Evolutionary conservation across 2,113 vertebrate genomes (phyloP), one percentile per base, ranked within the genome.

Genomic region (Barnardius zonarius): DNA sequence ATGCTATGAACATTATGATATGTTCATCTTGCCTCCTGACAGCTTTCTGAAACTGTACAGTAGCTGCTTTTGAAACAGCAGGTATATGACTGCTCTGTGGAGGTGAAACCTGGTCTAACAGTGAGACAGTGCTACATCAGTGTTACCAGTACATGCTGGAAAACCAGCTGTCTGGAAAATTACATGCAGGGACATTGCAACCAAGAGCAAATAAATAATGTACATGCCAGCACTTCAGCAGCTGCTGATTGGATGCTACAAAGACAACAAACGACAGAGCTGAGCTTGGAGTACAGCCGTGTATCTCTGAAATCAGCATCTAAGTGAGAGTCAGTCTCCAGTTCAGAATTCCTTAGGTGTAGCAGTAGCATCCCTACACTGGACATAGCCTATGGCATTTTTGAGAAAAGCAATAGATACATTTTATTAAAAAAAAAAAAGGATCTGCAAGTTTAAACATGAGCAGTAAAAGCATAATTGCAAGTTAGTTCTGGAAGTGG

Each of bases 161-260:
- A 84, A 93, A 82, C 20, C 68, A 94, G 52, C 72, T 88, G 35
- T 82, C 52, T 73, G 73, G 72, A 86, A 96, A 89, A 93, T 55
- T 55, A 75, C 28, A 69, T 16, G 18, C 54, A 68, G 72, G 17
- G 43, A 69, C 12, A 62, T 78, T 89, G 81, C 61, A 88, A 24
- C 7, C 30, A 83, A 94, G 80, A 66, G 43, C 55, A 92, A 64
- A 80, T 11, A 83, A 59, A 54, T 61, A 41, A 52, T 15, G 27
- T 25, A 31, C 54, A 57, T 67, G 13, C 64, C 77, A 92, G 37
- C 19, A 39, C 49, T 73, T 82, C 30, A 39, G 55, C 25, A 76
- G n/a, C 2, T 67, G 49, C 28, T 82, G 51, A 37, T 5, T 64
- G 35, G 39, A 52, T 17, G 83, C 30, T 78, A 24, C 20, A 64